Percentiles rank a stretch among this genome's conserved stretches.
Conservation (phyloP, 2,797 vertebrate species). For the Chelon auratus region DNA sequence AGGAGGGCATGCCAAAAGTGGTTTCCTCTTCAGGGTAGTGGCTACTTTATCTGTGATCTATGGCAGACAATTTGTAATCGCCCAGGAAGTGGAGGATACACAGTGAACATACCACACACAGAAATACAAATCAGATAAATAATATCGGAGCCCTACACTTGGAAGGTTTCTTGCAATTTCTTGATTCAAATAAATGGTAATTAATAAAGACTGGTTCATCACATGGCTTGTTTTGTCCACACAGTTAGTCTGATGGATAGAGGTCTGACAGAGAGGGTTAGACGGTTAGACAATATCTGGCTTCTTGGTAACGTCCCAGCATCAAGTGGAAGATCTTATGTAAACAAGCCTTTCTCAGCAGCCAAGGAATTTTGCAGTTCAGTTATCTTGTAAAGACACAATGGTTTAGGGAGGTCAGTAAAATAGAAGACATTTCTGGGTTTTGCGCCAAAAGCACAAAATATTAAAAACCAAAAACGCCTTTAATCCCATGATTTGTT, state of each 20-base stretch:
- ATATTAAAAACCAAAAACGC: slow-evolving; percentile 2
- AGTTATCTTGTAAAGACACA: slow-evolving; percentile 24
- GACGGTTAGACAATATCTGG: slow-evolving; percentile 22
- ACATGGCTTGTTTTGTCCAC: neutral
- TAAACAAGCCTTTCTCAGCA: slow-evolving; percentile 56
- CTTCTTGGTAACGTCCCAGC: slow-evolving; percentile 39
- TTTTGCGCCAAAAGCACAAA: slow-evolving; percentile 16
- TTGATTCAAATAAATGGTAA: too few relatives aligned
- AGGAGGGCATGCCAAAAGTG: slow-evolving; percentile 27
- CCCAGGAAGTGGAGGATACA: slow-evolving; percentile 49
- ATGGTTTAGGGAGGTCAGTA: neutral
- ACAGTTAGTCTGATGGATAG: neutral
- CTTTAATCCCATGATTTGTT: too few relatives aligned
- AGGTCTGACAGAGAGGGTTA: slow-evolving; percentile 26
- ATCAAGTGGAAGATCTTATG: slow-evolving; percentile 28
- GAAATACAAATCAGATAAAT: neutral
- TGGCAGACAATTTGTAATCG: slow-evolving; percentile 46
- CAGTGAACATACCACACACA: slow-evolving; percentile 1
- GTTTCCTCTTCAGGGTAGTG: slow-evolving; percentile 55
- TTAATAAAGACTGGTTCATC: neutral
- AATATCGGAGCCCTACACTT: neutral
- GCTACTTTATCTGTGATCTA: slow-evolving; percentile 57
- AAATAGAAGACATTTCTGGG: slow-evolving; percentile 5
- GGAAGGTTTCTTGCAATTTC: too few relatives aligned
- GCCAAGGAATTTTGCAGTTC: slow-evolving; percentile 40